Evolutionary conservation across 2,113 vertebrate species (phyloP), one percentile per base, ranked within the genome.

Genomic region (Entosphenus tridentatus): DNA sequence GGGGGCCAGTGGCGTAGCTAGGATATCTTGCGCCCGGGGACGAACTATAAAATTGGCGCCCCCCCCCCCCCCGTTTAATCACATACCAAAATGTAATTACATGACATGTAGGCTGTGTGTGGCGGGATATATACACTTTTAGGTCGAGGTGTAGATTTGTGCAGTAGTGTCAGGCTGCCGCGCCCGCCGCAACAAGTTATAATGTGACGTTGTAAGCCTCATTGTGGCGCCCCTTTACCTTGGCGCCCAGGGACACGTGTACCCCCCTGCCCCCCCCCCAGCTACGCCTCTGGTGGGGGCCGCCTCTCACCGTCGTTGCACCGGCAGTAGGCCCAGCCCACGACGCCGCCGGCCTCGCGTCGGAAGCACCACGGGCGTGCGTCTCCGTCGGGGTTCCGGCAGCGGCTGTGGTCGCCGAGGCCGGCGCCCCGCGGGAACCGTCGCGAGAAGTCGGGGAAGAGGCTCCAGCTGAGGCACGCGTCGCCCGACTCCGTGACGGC

Each of bases 351-450:
- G 17, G 73, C 79, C n/a, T 88, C 86, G 8, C 84, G 79, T 76
- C 85, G 87, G 79, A 92, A 92, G 74, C 88, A 92, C 88, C 88
- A 92, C 9, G 87, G 88, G 2, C 78, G 82, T 13, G 75, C 72
- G 72, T 84, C 86, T 1, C 85, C 81, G 0, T 92, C 88, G 0
- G 88, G 88, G 79, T 86, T 90, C 74, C 88, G 80, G 81, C 88
- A 92, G 77, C 81, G 83, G 75, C 79, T 89, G 80, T 92, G 88
- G 72, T 85, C 81, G 2, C 87, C 88, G 69, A 92, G 75, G 12
- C 87, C 87, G 14, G 80, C 78, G n/a, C 82, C 82, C 39, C 39
- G 39, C 11, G 87, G 88, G 73, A 90, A 90, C 77, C 89, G 88
- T 81, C 83, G 83, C 6, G 88, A 77, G 0, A 90, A 92, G 77